Conservation (phyloP, 2,888 invertebrate genomes). For the Netelia melanura region DNA sequence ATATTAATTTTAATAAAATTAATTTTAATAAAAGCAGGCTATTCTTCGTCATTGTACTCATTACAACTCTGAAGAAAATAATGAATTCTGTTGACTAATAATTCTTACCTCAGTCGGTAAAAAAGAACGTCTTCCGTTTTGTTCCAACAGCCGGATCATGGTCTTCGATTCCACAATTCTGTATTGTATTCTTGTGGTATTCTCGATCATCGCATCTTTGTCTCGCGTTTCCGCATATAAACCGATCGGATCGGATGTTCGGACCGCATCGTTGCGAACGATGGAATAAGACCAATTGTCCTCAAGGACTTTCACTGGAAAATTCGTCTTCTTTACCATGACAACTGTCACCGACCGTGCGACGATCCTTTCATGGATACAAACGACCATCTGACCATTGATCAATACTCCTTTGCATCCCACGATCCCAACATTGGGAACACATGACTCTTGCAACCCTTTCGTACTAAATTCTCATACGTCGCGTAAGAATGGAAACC, state of each 20-base stretch:
- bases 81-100: too few relatives aligned
- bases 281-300: slow-evolving; percentile 11
- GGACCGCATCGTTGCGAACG: slow-evolving; percentile 27
- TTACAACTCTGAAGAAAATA: too few relatives aligned
- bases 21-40: too few relatives aligned
- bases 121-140: too few relatives aligned
- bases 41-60: too few relatives aligned
- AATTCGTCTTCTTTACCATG: slow-evolving; percentile 19
- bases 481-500: not conserved
- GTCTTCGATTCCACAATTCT: not conserved
- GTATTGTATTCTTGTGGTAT: slow-evolving; percentile 4
- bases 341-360: slow-evolving; percentile 40
- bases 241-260: slow-evolving; percentile 24
- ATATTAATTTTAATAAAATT: too few relatives aligned
- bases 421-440: slow-evolving; percentile 25
- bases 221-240: slow-evolving; percentile 40
- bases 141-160: not conserved
- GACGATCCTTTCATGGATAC: slow-evolving; percentile 25
- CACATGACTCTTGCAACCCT: not conserved
- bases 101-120: too few relatives aligned
- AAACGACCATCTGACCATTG: slow-evolving; percentile 25
- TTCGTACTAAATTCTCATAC: not conserved
- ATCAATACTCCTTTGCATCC: slow-evolving; percentile 40
- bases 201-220: slow-evolving; percentile 27
- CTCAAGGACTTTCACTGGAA: not conserved